A percentile compares a stretch with the other conserved stretches of the same genome.
phyloP scores from a whole-genome alignment of 2,113 vertebrate genomes.

The Zosterops hypoxanthus region DNA sequence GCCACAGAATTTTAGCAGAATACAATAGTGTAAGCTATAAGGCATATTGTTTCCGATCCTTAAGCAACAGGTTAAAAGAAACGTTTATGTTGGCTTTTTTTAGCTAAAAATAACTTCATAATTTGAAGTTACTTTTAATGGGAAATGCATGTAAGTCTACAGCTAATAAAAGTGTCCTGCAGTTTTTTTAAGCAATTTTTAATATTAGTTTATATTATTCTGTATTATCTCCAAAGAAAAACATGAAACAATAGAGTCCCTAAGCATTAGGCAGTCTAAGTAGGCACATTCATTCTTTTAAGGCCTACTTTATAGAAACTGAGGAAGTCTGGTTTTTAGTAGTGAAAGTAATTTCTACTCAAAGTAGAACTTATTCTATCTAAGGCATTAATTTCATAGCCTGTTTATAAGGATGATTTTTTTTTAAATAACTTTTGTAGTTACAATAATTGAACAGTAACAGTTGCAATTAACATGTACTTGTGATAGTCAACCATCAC shows the following conservation, averaged over 20 bases:
- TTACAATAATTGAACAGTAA: not conserved
- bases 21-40: not conserved
- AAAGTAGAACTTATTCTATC: not conserved
- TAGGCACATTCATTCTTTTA: not conserved
- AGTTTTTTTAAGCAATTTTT: not conserved
- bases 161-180: not conserved
- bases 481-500: not conserved
- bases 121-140: not conserved
- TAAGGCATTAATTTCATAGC: not conserved
- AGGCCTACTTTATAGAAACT: not conserved
- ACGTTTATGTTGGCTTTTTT: not conserved
- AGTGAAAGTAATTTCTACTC: not conserved
- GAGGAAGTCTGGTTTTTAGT: not conserved
- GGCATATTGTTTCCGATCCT: not conserved
- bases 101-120: not conserved
- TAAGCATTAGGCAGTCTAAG: not conserved
- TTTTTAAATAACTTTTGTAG: not conserved
- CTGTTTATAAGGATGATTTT: not conserved
- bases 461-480: not conserved
- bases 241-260: not conserved
- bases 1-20: not conserved
- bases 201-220: not conserved
- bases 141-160: not conserved
- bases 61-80: not conserved
- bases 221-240: not conserved